Percentiles rank a stretch among this genome's conserved stretches.
These are phyloP conservation scores for Myotis findleyi DNA, from an alignment of 2,797 vertebrate genomes.

Conservation along the genomic window DNA sequence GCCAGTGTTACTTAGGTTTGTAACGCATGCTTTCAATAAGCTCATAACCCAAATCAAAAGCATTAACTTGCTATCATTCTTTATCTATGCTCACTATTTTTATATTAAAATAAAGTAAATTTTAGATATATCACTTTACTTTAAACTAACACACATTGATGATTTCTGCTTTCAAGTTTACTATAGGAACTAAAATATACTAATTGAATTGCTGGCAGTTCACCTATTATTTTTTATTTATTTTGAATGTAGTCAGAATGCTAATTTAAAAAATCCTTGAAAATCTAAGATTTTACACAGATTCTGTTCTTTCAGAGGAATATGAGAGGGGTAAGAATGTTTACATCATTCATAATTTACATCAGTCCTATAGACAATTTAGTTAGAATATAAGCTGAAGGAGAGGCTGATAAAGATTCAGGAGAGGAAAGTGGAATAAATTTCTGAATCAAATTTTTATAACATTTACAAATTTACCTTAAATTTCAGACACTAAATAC, in stretches of 20 bases:
- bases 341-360: not conserved
- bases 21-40: not conserved
- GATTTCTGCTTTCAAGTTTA: conserved; percentile 25
- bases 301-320: not conserved
- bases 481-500: not conserved
- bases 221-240: not conserved
- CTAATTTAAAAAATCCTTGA: not conserved
- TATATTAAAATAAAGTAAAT: conserved; percentile 19
- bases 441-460: not conserved
- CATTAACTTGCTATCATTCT: not conserved
- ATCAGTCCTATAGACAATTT: not conserved
- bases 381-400: not conserved
- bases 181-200: not conserved
- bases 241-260: conserved; percentile 5
- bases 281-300: not conserved
- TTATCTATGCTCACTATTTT: not conserved
- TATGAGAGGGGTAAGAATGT: not conserved
- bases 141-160: not conserved
- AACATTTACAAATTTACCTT: conserved; percentile 21
- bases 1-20: conserved; percentile 27
- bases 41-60: not conserved
- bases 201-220: not conserved
- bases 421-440: not conserved
- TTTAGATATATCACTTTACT: not conserved
- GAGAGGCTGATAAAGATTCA: not conserved